These are phyloP conservation scores for Argya squamiceps DNA, from an alignment of 2,797 vertebrate species.

Conservation along the genomic window DNA sequence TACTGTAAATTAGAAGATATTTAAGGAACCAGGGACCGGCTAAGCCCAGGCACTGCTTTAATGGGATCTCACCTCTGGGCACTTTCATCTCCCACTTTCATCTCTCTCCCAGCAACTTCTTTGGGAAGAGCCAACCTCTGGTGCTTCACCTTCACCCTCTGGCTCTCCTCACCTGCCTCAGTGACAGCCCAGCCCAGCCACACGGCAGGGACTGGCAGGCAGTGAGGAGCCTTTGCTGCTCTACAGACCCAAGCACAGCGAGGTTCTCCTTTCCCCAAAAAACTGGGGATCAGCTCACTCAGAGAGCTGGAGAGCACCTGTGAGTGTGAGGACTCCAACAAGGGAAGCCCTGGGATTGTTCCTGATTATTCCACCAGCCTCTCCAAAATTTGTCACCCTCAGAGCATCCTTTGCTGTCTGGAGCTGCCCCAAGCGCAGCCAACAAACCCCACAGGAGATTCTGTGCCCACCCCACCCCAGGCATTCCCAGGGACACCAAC, in stretches of 20 bases:
- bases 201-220: rapidly evolving
- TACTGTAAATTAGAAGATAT: constrained; percentile 73
- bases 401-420: neutral
- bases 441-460: too few relatives aligned
- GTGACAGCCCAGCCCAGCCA: neutral
- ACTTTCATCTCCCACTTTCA: constrained; percentile 73
- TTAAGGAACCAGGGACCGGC: constrained; percentile 59
- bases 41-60: constrained; percentile 60
- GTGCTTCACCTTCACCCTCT: neutral
- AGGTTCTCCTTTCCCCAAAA: neutral
- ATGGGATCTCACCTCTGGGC: constrained; percentile 69
- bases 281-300: rapidly evolving
- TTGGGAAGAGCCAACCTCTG: neutral
- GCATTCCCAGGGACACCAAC: rapidly evolving
- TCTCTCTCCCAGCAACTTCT: constrained; percentile 50
- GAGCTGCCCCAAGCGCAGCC: rapidly evolving
- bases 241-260: rapidly evolving
- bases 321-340: rapidly evolving
- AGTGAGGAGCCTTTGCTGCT: neutral
- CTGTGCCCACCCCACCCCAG: rapidly evolving
- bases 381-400: rapidly evolving
- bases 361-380: neutral
- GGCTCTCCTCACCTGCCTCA: neutral
- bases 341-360: rapidly evolving
- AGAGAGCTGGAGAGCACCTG: neutral